Conservation (phyloP, 2,888 invertebrate genomes). For the Psococerastis gibbosa region DNA sequence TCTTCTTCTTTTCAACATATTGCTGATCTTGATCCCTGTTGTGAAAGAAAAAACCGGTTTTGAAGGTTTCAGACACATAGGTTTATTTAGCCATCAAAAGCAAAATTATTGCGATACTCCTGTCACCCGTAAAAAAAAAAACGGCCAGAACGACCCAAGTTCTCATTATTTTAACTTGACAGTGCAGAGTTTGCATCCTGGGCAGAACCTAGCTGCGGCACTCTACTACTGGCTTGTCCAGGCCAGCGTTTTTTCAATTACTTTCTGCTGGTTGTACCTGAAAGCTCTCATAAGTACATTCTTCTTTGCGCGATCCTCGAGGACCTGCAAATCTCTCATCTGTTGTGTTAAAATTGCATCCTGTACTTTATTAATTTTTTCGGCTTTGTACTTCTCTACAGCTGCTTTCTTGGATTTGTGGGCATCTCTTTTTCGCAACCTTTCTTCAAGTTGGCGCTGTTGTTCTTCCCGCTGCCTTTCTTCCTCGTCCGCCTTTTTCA, state of each 20-base stretch:
- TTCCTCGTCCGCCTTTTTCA: constrained; percentile 10
- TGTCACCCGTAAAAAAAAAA: background rate
- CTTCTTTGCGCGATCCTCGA: constrained; percentile 11
- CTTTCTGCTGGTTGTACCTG: too few species aligned
- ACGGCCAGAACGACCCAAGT: background rate
- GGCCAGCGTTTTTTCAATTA: too few species aligned
- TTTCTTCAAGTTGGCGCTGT: constrained; percentile 2
- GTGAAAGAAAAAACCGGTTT: background rate
- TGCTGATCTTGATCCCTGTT: constrained; percentile 9
- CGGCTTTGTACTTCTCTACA: constrained; percentile 11
- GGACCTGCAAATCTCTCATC: constrained; percentile 10
- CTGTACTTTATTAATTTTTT: constrained; percentile 8
- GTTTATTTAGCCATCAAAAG: too few species aligned
- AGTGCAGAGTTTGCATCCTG: too few species aligned
- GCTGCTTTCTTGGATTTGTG: constrained; percentile 9
- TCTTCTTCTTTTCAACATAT: constrained; percentile 4
- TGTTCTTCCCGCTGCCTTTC: constrained; percentile 5
- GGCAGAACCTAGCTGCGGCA: too few species aligned
- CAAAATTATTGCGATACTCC: too few species aligned
- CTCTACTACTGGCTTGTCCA: too few species aligned
- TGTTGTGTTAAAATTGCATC: constrained; percentile 7
- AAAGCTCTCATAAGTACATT: constrained; percentile 10
- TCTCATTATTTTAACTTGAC: background rate
- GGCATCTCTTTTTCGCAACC: constrained; percentile 11
- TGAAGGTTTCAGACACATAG: too few species aligned